These are phyloP conservation scores for Lophochroa leadbeateri DNA, from an alignment of 2,113 vertebrate species.

Conservation along the genomic window DNA sequence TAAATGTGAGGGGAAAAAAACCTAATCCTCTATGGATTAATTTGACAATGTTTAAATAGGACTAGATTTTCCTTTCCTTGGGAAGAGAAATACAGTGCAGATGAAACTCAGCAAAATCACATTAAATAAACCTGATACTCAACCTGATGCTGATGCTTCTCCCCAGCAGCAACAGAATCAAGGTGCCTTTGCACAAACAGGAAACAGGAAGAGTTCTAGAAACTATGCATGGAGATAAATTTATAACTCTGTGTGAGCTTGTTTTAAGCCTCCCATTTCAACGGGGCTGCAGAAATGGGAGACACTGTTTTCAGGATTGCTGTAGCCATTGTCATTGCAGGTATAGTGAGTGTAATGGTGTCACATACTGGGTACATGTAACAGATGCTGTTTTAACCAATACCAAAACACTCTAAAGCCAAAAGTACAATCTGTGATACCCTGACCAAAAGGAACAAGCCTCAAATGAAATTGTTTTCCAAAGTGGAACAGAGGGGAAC, in stretches of 20 bases:
- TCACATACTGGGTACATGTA: fast-evolving
- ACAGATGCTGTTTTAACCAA: background rate
- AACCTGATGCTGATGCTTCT: background rate
- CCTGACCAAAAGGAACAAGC: background rate
- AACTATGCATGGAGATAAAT: background rate
- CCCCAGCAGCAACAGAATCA: background rate
- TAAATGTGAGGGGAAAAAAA: background rate
- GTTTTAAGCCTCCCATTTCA: background rate
- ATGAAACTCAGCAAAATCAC: background rate
- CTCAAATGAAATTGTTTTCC: background rate
- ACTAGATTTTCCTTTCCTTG: background rate
- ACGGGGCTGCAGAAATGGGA: background rate
- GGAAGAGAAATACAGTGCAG: background rate
- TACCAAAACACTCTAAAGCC: background rate
- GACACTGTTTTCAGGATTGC: background rate
- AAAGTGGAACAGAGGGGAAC: background rate
- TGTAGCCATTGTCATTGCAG: background rate
- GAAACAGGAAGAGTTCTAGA: background rate
- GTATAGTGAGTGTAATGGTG: background rate
- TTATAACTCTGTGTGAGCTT: background rate
- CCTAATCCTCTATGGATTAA: background rate
- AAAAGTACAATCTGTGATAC: background rate
- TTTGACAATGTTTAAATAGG: background rate
- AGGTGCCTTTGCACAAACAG: background rate
- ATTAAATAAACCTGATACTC: background rate